phyloP scores from a whole-genome alignment of 1,140 invertebrate species.

The Conus betulinus region DNA sequence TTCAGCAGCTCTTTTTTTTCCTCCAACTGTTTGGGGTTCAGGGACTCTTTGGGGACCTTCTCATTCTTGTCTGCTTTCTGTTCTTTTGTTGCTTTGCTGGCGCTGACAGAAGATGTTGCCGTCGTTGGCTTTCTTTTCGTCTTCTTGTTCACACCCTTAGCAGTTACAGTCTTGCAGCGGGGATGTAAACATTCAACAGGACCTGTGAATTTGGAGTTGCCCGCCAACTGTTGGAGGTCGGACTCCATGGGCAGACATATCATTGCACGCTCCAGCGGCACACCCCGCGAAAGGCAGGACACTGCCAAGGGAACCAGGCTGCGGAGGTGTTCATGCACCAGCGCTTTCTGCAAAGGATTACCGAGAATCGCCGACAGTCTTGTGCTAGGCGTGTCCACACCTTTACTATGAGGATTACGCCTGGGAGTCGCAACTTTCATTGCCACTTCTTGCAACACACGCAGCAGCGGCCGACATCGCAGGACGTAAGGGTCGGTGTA shows the following conservation, averaged over 20 bases:
- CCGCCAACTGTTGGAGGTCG: constrained; percentile 78
- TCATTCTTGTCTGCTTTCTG: not conserved
- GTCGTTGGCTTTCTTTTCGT: constrained; percentile 15
- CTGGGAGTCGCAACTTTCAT: not conserved
- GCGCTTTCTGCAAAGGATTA: not conserved
- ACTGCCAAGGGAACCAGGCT: constrained; percentile 65
- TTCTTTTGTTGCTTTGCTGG: not conserved
- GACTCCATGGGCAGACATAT: constrained; percentile 76
- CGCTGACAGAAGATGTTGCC: not conserved
- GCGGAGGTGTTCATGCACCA: constrained; percentile 78
- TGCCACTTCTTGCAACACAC: not conserved
- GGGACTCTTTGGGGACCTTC: not conserved
- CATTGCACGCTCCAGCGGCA: constrained; percentile 59
- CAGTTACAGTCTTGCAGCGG: constrained; percentile 73
- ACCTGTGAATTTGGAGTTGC: constrained; percentile 70
- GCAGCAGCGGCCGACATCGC: constrained; percentile 9
- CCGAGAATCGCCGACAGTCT: not conserved
- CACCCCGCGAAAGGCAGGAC: constrained; percentile 58
- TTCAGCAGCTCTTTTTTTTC: not conserved
- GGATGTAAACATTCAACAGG: constrained; percentile 79
- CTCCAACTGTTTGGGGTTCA: not conserved
- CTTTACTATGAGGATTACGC: not conserved
- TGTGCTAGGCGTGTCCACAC: not conserved
- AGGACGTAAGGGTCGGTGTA: not conserved
- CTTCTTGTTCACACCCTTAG: constrained; percentile 71